phyloP scores from a whole-genome alignment of 2,888 invertebrate species.

The Pterostichus madidus region DNA sequence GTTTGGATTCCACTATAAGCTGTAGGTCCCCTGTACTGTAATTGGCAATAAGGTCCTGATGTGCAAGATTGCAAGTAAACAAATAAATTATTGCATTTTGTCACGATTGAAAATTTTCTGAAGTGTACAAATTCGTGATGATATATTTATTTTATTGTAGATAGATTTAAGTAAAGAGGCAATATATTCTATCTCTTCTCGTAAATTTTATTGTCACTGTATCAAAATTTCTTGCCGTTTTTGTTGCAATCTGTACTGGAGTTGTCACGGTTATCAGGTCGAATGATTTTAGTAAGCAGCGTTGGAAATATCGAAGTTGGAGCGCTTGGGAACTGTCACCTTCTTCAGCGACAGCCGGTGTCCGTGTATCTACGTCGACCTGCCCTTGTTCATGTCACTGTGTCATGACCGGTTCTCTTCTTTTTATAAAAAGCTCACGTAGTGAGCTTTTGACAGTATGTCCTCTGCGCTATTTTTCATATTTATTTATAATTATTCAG shows the following conservation, averaged over 20 bases:
- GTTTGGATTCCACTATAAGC: too few species aligned
- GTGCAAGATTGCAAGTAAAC: too few species aligned
- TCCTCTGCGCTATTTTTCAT: neutral
- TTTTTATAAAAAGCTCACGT: constrained; percentile 33
- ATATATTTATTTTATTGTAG: too few species aligned
- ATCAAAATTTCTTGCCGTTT: neutral
- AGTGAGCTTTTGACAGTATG: constrained; percentile 16
- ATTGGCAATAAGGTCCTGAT: too few species aligned
- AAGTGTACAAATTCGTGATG: too few species aligned
- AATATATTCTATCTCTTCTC: too few species aligned
- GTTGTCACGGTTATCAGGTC: neutral
- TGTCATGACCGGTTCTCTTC: constrained; percentile 27
- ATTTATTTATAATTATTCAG: too few species aligned
- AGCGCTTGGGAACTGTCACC: constrained; percentile 15
- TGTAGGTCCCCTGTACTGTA: too few species aligned
- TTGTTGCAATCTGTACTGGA: neutral
- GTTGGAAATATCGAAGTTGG: neutral
- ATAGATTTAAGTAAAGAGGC: too few species aligned
- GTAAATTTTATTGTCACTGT: too few species aligned
- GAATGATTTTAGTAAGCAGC: neutral
- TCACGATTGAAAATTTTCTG: too few species aligned
- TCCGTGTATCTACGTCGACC: constrained; percentile 22
- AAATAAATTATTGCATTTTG: too few species aligned
- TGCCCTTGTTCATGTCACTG: constrained; percentile 41
- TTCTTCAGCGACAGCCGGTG: constrained; percentile 48